phyloP scores from a whole-genome alignment of 2,888 invertebrate species.

The Gastrophysa polygoni region DNA sequence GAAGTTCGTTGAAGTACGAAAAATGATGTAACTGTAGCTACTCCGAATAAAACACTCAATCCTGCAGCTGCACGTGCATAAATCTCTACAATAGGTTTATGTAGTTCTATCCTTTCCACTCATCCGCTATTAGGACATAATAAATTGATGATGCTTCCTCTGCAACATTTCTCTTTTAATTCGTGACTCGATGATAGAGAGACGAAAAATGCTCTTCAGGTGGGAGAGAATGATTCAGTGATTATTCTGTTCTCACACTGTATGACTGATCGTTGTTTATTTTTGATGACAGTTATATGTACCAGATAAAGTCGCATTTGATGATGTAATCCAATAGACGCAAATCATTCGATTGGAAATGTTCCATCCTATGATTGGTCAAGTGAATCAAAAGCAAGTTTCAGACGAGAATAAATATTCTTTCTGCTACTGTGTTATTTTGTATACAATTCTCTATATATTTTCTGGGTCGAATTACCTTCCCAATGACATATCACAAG shows the following conservation, averaged over 20 bases:
- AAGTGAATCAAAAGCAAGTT: too few species aligned
- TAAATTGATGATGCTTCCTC: neutral
- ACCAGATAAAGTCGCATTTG: neutral
- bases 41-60: neutral
- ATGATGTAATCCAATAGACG: too few species aligned
- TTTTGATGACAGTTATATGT: neutral
- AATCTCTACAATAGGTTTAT: neutral
- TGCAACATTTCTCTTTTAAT: neutral
- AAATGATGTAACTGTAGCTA: slow-evolving; percentile 11
- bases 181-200: neutral
- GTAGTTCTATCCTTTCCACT: too few species aligned
- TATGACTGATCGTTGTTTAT: neutral
- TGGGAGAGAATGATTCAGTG: neutral
- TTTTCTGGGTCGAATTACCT: too few species aligned
- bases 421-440: too few species aligned
- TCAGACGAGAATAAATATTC: too few species aligned
- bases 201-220: neutral
- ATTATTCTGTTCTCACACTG: neutral
- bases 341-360: too few species aligned
- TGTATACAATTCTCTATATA: too few species aligned
- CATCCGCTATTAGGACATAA: slow-evolving; percentile 6
- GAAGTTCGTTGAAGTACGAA: slow-evolving; percentile 12
- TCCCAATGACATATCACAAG: too few species aligned
- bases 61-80: slow-evolving; percentile 3
- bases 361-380: too few species aligned